These are phyloP conservation scores for Pelecanoides urinatrix DNA, from an alignment of 2,113 vertebrate species.

Conservation along the genomic window DNA sequence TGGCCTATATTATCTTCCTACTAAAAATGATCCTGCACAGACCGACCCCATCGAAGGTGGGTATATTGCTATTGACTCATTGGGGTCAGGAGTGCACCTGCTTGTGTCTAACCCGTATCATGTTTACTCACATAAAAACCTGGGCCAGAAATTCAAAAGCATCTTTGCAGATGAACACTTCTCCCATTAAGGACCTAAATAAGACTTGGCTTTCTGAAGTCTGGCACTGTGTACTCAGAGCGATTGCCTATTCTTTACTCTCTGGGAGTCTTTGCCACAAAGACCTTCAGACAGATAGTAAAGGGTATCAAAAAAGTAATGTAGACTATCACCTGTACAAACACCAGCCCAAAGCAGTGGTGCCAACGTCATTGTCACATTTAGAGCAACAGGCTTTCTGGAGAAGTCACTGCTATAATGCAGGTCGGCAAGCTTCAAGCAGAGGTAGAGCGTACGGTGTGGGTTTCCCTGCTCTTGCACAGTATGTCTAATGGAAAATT, in stretches of 20 bases:
- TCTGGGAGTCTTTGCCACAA: background rate
- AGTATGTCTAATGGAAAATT: background rate
- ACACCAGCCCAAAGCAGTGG: background rate
- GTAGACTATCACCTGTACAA: background rate
- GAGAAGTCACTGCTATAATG: background rate
- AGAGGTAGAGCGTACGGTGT: accelerated
- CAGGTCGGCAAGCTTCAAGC: background rate
- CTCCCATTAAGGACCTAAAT: background rate
- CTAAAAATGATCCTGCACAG: background rate
- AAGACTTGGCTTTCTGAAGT: background rate
- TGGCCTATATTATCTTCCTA: background rate
- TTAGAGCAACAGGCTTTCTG: background rate
- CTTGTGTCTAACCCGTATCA: background rate
- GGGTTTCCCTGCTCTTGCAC: background rate
- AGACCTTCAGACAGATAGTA: background rate
- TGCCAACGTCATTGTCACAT: background rate
- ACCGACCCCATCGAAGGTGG: background rate
- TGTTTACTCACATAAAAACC: background rate
- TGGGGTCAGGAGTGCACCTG: background rate
- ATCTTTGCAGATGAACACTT: background rate
- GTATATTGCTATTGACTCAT: accelerated
- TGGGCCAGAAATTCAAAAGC: background rate
- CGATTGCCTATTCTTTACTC: background rate
- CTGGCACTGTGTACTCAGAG: background rate
- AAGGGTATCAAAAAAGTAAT: background rate